Percentiles rank a stretch among this genome's conserved stretches.
Conservation (phyloP, 2,113 vertebrate species). For the Poecilia latipinna region DNA sequence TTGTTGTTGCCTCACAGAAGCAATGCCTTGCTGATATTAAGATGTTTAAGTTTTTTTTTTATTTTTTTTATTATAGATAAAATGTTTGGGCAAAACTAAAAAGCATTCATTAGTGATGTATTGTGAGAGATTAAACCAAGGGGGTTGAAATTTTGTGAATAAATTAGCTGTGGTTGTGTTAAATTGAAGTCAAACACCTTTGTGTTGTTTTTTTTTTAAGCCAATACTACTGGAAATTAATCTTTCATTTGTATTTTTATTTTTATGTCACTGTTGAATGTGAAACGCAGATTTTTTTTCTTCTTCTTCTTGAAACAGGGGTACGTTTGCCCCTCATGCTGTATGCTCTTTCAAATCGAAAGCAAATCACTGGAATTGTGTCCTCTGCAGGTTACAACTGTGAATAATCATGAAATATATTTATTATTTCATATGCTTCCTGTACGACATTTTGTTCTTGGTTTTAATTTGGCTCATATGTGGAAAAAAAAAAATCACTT, state of each 20-base stretch:
- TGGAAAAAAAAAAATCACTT: slow-evolving; percentile 62
- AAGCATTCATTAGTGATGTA: slow-evolving; percentile 54
- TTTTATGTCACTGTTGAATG: slow-evolving; percentile 67
- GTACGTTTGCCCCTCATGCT: slow-evolving; percentile 67
- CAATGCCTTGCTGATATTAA: slow-evolving; percentile 12
- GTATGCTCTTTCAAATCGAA: slow-evolving; percentile 64
- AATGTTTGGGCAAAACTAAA: slow-evolving; percentile 35
- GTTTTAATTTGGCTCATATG: slow-evolving; percentile 73
- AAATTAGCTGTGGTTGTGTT: slow-evolving; percentile 51
- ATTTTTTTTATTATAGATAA: not conserved
- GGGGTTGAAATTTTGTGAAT: slow-evolving; percentile 58
- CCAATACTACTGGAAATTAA: slow-evolving; percentile 54
- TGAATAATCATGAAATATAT: slow-evolving; percentile 86
- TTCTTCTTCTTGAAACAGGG: slow-evolving; percentile 60
- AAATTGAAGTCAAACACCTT: slow-evolving; percentile 58
- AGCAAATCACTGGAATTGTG: slow-evolving; percentile 76
- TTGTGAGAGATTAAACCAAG: slow-evolving; percentile 51
- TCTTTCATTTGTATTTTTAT: slow-evolving; percentile 46
- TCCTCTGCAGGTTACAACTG: slow-evolving; percentile 82
- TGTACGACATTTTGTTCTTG: slow-evolving; percentile 76
- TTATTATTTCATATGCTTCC: slow-evolving; percentile 82
- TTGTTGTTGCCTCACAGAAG: slow-evolving; percentile 35
- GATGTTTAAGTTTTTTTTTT: not conserved
- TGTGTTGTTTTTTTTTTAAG: slow-evolving; percentile 31
- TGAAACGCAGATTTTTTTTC: slow-evolving; percentile 67